These are phyloP conservation scores for Pantherophis alleghaniensis DNA, from an alignment of 2,797 vertebrate species.

Conservation along the genomic window DNA sequence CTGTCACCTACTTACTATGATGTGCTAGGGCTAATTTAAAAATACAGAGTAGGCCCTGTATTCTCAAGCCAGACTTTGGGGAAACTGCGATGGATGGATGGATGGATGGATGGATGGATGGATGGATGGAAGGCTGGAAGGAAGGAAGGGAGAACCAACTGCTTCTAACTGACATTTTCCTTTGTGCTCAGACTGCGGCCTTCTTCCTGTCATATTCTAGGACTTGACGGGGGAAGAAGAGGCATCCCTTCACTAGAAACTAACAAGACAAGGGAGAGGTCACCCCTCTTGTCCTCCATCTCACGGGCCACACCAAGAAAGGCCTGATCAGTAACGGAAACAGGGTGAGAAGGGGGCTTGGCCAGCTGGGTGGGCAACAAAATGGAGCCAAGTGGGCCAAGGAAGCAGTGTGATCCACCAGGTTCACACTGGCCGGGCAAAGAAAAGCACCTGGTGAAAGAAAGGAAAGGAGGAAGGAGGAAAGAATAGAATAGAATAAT, in stretches of 20 bases:
- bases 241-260: neutral
- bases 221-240: neutral
- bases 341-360: neutral
- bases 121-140: neutral
- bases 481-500: neutral
- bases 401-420: neutral
- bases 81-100: rapidly evolving
- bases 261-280: neutral
- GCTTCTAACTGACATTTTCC: neutral
- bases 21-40: neutral
- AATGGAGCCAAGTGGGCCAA: neutral
- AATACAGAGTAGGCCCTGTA: neutral
- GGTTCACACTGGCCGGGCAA: neutral
- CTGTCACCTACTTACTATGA: neutral
- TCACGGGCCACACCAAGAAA: neutral
- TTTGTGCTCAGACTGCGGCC: neutral
- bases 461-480: neutral
- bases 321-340: neutral
- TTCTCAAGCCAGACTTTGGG: neutral
- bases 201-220: neutral
- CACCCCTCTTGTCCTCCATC: neutral
- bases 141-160: neutral
- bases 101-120: neutral
- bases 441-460: neutral
- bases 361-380: neutral